Evolutionary conservation across 2,888 invertebrate species (phyloP).

Genomic region (Atherix ibis): DNA sequence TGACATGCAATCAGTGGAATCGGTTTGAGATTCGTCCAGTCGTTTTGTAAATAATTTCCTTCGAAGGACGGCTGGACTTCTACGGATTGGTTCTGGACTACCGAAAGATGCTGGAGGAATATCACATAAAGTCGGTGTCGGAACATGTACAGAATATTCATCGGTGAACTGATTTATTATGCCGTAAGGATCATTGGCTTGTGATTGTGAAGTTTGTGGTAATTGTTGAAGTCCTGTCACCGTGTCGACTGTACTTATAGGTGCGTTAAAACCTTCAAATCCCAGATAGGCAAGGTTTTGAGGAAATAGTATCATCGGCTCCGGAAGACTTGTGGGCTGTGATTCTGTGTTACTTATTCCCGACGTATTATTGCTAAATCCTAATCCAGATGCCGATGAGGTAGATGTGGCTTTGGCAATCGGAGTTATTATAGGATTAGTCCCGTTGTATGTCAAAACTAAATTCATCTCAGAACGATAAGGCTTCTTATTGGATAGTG

Average conservation of each 20-base stretch:
- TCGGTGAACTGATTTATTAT: not conserved
- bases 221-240: constrained; percentile 1
- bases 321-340: constrained; percentile 26
- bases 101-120: not conserved
- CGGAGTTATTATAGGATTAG: constrained; percentile 20
- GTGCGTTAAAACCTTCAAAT: constrained; percentile 22
- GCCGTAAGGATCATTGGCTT: constrained; percentile 2
- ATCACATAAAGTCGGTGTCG: constrained; percentile 4
- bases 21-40: not conserved
- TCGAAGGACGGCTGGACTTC: constrained; percentile 1
- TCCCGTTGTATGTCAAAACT: constrained; percentile 25
- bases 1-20: not conserved
- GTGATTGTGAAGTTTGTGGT: constrained; percentile 3
- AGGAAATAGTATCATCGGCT: constrained; percentile 30
- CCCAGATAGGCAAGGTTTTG: constrained; percentile 28
- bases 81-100: not conserved
- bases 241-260: constrained; percentile 14
- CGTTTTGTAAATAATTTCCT: not conserved
- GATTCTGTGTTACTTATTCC: constrained; percentile 4
- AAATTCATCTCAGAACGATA: constrained; percentile 33
- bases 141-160: constrained; percentile 4
- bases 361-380: not conserved
- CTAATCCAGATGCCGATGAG: constrained; percentile 9
- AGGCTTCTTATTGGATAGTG: constrained; percentile 21
- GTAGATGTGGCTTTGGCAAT: constrained; percentile 8